Base-by-base conservation (phyloP, 2,113 vertebrate genomes). In the Pogonocichla stellata region DNA sequence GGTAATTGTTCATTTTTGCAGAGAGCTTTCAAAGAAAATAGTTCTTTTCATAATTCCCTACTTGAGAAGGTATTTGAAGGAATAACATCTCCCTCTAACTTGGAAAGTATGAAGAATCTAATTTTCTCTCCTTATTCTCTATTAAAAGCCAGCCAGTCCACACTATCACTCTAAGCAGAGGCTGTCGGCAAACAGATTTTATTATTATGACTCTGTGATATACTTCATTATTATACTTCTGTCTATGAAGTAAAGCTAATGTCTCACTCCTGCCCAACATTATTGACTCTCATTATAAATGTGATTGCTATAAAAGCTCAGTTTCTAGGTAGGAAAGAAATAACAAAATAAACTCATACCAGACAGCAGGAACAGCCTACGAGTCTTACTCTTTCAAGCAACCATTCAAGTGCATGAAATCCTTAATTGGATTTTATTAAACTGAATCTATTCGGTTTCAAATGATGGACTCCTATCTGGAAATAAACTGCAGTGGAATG, bases 61-160 rank as follows among this genome's bases (percentile, higher is more conserved):
- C 60, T 95, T 88, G 88, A 95, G 91, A 95, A 96, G 81, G 97
- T 97, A 98, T 97, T 96, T 97, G 86, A 83, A 92, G 92, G 95
- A 98, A 96, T 95, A 97, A 94, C 94, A 91, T 91, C 87, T 96
- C 95, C 75, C 43, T 96, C 86, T 95, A 95, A 97, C 93, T 97
- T 96, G 54, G 73, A 90, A 96, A 96, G 73, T 81, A 90, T 90
- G 86, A 97, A 97, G 91, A 97, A 98, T 86, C 60, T 84, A 94
- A 97, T 98, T 98, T 97, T 96, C 94, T 97, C 94, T 86, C 80
- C 88, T 57, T 80, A 87, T 97, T 97, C 96, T 97, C 91, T 97
- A 80, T 96, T 97, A 97, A 97, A 97, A 97, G 95, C 86, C 91
- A 97, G 93, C 86, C 96, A 96, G 96, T 93, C 95, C 95, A 97